Evolutionary conservation across 2,113 vertebrate genomes (phyloP), one percentile per base, ranked within the genome.

Genomic region (Tapirus terrestris): DNA sequence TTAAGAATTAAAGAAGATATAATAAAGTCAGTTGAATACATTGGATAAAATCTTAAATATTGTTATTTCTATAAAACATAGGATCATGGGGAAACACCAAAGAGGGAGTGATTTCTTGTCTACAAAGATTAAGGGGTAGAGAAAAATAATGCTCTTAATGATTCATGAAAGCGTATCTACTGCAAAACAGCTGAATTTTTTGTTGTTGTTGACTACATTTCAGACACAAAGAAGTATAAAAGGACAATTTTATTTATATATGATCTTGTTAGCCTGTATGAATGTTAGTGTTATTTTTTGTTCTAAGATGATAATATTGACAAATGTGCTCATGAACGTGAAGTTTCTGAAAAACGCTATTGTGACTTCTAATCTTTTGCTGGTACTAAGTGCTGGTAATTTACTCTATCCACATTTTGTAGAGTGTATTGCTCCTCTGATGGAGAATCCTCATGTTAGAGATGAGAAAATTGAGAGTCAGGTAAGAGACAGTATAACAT

Each of bases 331-430:
- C 39, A 61, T 86, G 20, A 53, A 13, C 45, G 58, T 80, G 75
- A 93, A 91, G 39, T 81, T 93, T 95, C 67, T 70, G 81, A 61
- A 76, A 87, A 85, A 91, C 12, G 20, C 21, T 67, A 51, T 88
- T 82, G 29, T 72, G 45, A 61, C 23, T 63, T 92, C 14, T 45
- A 53, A 65, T 65, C 14, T 72, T 82, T 67, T 18, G 18, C 12
- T 53, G 5, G 45, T 33, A 76, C 39, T 39, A 87, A 81, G 27
- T 87, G 12, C 67, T 76, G 20, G 3, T 82, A 60, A 73, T 75
- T 94, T 91, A 48, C 27, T 76, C 27, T 11, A 4, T 72, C 17
- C 8, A 60, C 8, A 53, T 88, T 82, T 76, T 68, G 21, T 84
- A 63, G 33, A 33, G 12, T 60, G 17, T 83, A 51, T 82, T 88